phyloP scores from a whole-genome alignment of 2,113 vertebrate species.

The Meleagris gallopavo region DNA sequence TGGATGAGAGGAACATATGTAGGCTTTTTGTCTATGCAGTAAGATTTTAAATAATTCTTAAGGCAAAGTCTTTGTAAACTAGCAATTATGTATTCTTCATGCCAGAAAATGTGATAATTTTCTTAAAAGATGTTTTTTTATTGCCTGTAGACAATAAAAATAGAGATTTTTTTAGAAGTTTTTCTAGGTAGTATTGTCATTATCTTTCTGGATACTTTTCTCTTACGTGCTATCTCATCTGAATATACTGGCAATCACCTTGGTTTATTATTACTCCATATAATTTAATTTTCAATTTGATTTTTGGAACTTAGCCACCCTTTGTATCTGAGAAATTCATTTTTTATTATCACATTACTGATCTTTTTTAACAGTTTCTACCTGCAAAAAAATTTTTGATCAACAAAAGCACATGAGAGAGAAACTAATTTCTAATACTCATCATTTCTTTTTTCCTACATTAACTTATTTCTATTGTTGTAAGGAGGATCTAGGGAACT shows the following conservation, averaged over 20 bases:
- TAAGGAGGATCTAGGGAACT: too few relatives aligned
- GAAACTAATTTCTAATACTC: neutral
- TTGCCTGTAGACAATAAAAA: slow-evolving; percentile 28
- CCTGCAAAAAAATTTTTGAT: neutral
- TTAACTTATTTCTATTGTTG: neutral
- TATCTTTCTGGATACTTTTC: neutral
- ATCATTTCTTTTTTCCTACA: neutral
- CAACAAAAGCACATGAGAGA: neutral
- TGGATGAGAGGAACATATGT: neutral
- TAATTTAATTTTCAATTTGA: slow-evolving; percentile 51
- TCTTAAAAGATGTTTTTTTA: neutral
- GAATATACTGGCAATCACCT: slow-evolving; percentile 9
- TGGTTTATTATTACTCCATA: slow-evolving; percentile 22
- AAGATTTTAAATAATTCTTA: neutral
- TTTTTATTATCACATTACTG: slow-evolving; percentile 23
- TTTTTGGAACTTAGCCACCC: neutral
- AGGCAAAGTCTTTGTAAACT: neutral
- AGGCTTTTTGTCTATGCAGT: neutral
- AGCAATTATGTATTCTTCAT: slow-evolving; percentile 1
- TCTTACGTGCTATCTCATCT: slow-evolving; percentile 14
- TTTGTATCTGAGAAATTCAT: slow-evolving; percentile 13
- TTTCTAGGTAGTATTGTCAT: neutral
- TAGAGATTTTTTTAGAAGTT: neutral
- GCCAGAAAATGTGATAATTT: slow-evolving; percentile 11
- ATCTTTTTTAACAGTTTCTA: neutral